Evolutionary conservation across 2,113 vertebrate genomes (phyloP), one percentile per base, ranked within the genome.

Genomic region (Notothenia rossii): DNA sequence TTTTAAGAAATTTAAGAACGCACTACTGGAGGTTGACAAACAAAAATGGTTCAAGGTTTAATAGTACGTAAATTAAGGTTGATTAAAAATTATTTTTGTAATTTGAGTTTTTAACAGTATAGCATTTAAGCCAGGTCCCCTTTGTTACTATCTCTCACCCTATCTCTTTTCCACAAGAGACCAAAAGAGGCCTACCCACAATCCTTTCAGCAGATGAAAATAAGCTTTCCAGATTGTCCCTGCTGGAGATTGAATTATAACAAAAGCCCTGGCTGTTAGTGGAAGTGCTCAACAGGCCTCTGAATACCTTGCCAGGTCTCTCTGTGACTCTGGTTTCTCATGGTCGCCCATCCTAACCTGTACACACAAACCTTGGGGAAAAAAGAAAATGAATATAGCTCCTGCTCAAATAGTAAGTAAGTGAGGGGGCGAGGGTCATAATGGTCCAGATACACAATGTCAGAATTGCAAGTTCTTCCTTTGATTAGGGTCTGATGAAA

Each of bases 201-300:
- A 72, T 58, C 63, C 70, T 90, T 84, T 85, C 75, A 87, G 51
- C 72, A 74, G 77, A 91, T 87, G 86, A 87, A 88, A 93, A 90
- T 85, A 84, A 92, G 88, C 85, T 89, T 85, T 85, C 79, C 87
- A 89, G 87, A 86, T 89, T 86, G 88, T 84, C 81, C 81, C 69
- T 0, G 29, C 75, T 82, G 75, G 83, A 91, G 81, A 88, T 91
- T 84, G 83, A 88, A 91, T 90, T 89, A 92, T 85, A 82, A 76
- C 82, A 87, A 69, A 74, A 64, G 71, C 74, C 69, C 72, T 84
- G 74, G 86, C 78, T 71, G 80, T 82, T 66, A 77, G 79, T 86
- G 82, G 66, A 89, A 84, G 76, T 81, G 82, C 25, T 86, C 74
- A 63, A 60, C 71, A 74, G 76, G 73, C 66, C 74, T 40, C 81